A percentile compares a stretch with the other conserved stretches of the same genome.
Conservation (phyloP, 92 coral and sea anemone species). For the Palythoa heliodiscus region DNA sequence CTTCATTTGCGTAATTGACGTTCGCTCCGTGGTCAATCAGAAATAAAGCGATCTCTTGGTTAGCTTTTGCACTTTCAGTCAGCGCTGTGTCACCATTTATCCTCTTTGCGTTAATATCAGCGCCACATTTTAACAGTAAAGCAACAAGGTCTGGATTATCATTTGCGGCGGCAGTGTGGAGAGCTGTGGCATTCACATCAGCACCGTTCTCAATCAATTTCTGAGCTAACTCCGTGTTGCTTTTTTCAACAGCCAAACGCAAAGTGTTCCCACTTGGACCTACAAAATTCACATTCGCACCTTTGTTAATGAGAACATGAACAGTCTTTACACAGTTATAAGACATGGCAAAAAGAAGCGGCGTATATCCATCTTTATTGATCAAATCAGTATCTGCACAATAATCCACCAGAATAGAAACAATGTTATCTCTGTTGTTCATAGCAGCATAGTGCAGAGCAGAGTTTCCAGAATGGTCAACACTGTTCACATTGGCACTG, state of each 20-base stretch:
- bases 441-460: slow-evolving; percentile 16
- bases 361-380: not conserved
- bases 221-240: too few species aligned
- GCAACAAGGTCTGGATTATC: slow-evolving; percentile 45
- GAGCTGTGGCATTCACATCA: not conserved
- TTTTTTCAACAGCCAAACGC: too few species aligned
- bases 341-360: slow-evolving; percentile 1
- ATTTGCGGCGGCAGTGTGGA: not conserved
- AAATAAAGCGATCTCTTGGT: slow-evolving; percentile 34
- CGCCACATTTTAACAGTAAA: slow-evolving; percentile 44
- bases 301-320: not conserved
- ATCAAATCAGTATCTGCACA: not conserved
- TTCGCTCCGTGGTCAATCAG: slow-evolving; percentile 51
- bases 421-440: slow-evolving; percentile 16
- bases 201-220: not conserved
- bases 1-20: slow-evolving; percentile 30
- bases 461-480: not conserved
- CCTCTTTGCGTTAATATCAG: slow-evolving; percentile 24
- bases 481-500: not conserved
- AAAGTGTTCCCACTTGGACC: not conserved
- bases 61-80: slow-evolving; percentile 19
- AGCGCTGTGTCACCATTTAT: slow-evolving; percentile 42
- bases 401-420: slow-evolving; percentile 5
- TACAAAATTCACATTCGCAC: not conserved
- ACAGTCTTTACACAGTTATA: slow-evolving; percentile 1